Conservation (phyloP, 2,888 invertebrate species). For the Drosophila macrothrix region DNA sequence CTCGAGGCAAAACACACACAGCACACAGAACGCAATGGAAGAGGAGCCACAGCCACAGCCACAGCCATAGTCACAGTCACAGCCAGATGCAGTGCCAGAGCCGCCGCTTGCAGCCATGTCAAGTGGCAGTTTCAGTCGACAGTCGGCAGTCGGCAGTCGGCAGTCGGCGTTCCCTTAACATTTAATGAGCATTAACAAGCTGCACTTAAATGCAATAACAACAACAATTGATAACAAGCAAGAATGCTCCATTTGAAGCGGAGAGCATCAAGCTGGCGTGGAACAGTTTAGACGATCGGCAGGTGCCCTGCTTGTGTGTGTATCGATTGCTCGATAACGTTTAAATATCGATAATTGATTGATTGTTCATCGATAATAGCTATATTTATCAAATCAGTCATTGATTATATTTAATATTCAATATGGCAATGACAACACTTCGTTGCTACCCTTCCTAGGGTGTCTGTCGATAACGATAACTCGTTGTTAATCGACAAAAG, state of each 20-base stretch:
- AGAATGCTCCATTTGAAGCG: constrained; percentile 65
- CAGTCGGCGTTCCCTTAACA: constrained; percentile 73
- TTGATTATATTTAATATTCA: neutral
- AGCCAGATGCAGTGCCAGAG: neutral
- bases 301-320: constrained; percentile 29
- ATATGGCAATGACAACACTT: neutral
- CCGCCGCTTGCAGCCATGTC: constrained; percentile 37
- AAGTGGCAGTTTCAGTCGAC: constrained; percentile 14
- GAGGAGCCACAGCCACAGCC: constrained; percentile 42
- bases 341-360: neutral
- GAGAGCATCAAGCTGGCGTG: constrained; percentile 29
- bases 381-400: neutral
- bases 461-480: neutral
- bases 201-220: constrained; percentile 81
- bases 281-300: constrained; percentile 37
- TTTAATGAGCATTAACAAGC: constrained; percentile 82
- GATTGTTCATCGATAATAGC: neutral
- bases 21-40: constrained; percentile 42
- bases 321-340: neutral
- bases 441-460: neutral
- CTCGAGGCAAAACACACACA: constrained; percentile 31
- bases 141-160: constrained; percentile 3
- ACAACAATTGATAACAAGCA: constrained; percentile 80
- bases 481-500: neutral
- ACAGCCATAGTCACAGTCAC: constrained; percentile 2